Conservation (phyloP, 2,113 vertebrate genomes). For the Neolamprologus kungweensis region DNA sequence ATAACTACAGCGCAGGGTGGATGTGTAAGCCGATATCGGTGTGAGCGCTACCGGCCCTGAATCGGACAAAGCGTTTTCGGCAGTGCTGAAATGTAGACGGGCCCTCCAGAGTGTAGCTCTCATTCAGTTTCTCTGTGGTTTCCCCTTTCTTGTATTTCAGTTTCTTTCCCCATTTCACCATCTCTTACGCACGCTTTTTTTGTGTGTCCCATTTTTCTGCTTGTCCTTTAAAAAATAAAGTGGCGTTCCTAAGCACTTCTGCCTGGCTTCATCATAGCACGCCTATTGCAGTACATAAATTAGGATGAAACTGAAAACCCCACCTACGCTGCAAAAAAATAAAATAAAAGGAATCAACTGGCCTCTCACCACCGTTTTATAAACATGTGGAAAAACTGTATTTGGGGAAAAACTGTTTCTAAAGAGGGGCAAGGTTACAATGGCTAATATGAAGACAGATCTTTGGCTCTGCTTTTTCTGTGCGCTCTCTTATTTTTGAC, state of each 20-base stretch:
- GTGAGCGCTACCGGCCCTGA: constrained; percentile 82
- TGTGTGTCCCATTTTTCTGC: background rate
- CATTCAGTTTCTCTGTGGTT: background rate
- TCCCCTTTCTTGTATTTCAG: background rate
- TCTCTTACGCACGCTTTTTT: background rate
- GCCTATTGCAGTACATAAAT: background rate
- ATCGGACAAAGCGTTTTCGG: constrained; percentile 86
- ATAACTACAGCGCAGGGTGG: constrained; percentile 36
- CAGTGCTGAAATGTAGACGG: constrained; percentile 84
- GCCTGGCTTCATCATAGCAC: background rate
- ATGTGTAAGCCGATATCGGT: constrained; percentile 88
- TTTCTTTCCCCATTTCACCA: background rate
- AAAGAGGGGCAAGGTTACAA: background rate
- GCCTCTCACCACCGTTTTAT: constrained; percentile 11
- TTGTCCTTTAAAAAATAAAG: background rate
- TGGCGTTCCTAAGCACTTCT: background rate
- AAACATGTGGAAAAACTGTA: constrained; percentile 29
- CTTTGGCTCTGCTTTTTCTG: background rate
- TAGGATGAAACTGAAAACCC: constrained; percentile 3
- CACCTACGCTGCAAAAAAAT: background rate
- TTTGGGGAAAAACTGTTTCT: background rate
- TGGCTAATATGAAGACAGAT: constrained; percentile 24
- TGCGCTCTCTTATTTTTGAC: background rate
- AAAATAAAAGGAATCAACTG: background rate
- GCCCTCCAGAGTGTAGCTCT: constrained; percentile 45